A percentile compares a stretch with the other conserved stretches of the same genome.
phyloP scores from a whole-genome alignment of 1,140 invertebrate species.

The Oncopodura yosiiana region DNA sequence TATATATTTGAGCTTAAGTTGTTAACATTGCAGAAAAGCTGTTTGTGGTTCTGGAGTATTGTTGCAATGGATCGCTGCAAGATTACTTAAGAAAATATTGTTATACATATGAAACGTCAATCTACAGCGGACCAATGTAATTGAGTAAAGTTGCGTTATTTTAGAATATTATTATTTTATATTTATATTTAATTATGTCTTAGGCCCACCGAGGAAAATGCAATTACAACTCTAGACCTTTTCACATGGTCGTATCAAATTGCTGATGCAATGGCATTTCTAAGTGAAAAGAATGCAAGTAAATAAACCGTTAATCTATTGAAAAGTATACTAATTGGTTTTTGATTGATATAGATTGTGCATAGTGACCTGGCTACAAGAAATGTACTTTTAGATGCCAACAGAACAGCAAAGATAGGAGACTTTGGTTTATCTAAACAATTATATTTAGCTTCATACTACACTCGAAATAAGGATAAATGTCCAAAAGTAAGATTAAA shows the following conservation, averaged over 20 bases:
- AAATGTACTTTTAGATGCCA: constrained; percentile 7
- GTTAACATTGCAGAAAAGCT: not conserved
- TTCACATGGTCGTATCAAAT: constrained; percentile 22
- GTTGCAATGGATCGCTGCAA: constrained; percentile 35
- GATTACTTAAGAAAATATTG: constrained; percentile 42
- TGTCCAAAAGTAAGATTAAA: not conserved
- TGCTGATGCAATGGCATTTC: constrained; percentile 30
- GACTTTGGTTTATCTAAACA: constrained; percentile 24
- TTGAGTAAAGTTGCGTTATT: not conserved
- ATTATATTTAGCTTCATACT: constrained; percentile 1
- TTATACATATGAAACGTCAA: constrained; percentile 38
- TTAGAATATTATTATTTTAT: not conserved
- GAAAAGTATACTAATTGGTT: not conserved
- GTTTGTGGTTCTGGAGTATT: constrained; percentile 8
- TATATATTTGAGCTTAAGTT: not conserved
- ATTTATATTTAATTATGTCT: not conserved
- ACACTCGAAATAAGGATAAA: constrained; percentile 1
- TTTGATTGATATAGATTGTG: constrained; percentile 30
- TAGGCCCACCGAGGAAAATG: not conserved
- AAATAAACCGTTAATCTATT: not conserved
- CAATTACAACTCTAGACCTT: constrained; percentile 15
- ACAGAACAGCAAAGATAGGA: constrained; percentile 17
- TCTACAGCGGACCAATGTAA: constrained; percentile 21
- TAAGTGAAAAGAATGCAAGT: constrained; percentile 22
- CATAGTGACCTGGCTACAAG: constrained; percentile 20